A percentile compares a stretch with the other conserved stretches of the same genome.
Conservation (phyloP, 1,140 invertebrate genomes). For the Cecropterus lyciades region DNA sequence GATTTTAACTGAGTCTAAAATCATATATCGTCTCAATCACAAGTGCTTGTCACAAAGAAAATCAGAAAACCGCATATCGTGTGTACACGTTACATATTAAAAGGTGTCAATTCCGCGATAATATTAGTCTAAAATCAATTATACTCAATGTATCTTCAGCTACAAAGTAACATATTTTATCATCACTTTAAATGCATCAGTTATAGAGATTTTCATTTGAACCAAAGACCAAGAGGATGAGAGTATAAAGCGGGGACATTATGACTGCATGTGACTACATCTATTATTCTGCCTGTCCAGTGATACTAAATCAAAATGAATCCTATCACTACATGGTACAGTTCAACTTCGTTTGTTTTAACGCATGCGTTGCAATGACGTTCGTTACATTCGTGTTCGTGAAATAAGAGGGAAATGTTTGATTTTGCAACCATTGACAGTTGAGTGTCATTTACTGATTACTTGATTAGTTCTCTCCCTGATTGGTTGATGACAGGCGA, state of each 20-base stretch:
- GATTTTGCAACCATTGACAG: constrained; percentile 19
- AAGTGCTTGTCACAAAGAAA: too few relatives aligned
- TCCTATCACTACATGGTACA: neutral
- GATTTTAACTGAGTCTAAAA: too few relatives aligned
- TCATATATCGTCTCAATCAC: too few relatives aligned
- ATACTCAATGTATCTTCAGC: too few relatives aligned
- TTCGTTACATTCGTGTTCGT: constrained; percentile 12
- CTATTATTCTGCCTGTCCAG: neutral
- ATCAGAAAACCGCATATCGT: too few relatives aligned
- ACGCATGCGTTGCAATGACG: constrained; percentile 14
- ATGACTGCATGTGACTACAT: constrained; percentile 23
- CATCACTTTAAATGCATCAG: too few relatives aligned
- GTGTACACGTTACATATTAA: too few relatives aligned
- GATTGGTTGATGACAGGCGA: too few relatives aligned
- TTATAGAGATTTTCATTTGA: neutral
- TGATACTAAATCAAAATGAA: constrained; percentile 10
- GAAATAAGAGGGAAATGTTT: constrained; percentile 20
- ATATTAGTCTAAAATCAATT: too few relatives aligned
- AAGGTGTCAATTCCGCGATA: too few relatives aligned
- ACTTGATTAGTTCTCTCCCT: too few relatives aligned
- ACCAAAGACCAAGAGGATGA: constrained; percentile 24
- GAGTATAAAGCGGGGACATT: constrained; percentile 16
- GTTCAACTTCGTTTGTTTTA: constrained; percentile 9
- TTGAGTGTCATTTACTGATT: constrained; percentile 15
- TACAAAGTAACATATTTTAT: too few relatives aligned